phyloP scores from a whole-genome alignment of 1,140 invertebrate species.

The Drosophila pallidifrons region DNA sequence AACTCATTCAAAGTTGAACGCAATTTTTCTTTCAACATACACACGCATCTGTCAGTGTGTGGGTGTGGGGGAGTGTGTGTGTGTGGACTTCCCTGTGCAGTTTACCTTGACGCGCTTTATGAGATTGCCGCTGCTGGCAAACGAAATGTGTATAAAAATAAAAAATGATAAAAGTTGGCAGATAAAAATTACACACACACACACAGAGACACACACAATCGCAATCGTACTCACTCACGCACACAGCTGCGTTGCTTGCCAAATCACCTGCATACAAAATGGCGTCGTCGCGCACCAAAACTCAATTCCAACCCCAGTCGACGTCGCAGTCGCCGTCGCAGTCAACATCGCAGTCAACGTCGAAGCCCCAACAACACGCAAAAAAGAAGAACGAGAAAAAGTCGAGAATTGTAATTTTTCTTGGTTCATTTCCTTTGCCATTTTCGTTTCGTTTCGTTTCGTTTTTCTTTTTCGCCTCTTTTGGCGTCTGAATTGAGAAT shows the following conservation, averaged over 20 bases:
- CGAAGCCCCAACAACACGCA: constrained; percentile 34
- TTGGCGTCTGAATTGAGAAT: constrained; percentile 61
- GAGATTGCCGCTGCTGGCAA: constrained; percentile 42
- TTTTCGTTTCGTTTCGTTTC: constrained; percentile 65
- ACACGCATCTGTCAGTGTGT: constrained; percentile 1
- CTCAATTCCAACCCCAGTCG: constrained; percentile 51
- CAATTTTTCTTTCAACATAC: constrained; percentile 70
- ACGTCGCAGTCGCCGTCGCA: background rate
- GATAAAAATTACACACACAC: constrained; percentile 79
- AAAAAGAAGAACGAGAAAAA: constrained; percentile 45
- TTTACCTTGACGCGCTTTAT: constrained; percentile 69
- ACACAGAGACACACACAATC: constrained; percentile 18
- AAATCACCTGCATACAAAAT: constrained; percentile 80
- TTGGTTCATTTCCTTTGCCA: constrained; percentile 83
- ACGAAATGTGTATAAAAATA: constrained; percentile 78
- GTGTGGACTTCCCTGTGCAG: constrained; percentile 34
- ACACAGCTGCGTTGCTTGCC: constrained; percentile 49
- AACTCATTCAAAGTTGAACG: constrained; percentile 78
- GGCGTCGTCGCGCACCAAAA: constrained; percentile 50
- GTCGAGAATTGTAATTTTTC: constrained; percentile 81
- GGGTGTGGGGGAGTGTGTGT: constrained; percentile 19
- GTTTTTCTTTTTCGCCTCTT: constrained; percentile 49
- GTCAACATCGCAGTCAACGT: constrained; percentile 15
- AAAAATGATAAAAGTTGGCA: constrained; percentile 83
- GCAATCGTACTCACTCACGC: constrained; percentile 13